Evolutionary conservation across 1,140 invertebrate genomes (phyloP), one percentile per base, ranked within the genome.

Genomic region (Andricus grossulariae): DNA sequence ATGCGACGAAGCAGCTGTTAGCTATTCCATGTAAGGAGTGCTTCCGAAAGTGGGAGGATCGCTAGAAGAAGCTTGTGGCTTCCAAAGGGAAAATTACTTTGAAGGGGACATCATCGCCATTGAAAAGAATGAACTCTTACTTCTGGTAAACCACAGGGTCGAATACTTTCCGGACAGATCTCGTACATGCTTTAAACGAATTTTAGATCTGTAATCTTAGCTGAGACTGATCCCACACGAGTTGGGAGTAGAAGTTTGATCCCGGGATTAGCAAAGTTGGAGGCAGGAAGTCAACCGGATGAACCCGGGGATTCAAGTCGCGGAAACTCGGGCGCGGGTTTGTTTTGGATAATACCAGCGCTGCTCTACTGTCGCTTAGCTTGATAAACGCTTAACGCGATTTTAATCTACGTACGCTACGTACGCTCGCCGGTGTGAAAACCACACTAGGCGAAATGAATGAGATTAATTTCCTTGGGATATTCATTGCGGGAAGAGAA

Each of bases 191-290:
- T 25, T 25, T 2, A 54, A 3, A 54, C 54, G 39, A 39, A 39
- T 39, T 39, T 39, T 39, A 39, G 39, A 39, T 39, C 32, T 32
- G 32, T 2, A 32, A 32, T 55, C 54, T 25, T 60, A 60, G 21
- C 21, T 66, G 60, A 25, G 25, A 45, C 21, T 66, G 57, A 71
- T 60, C 51, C 51, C 16, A 18, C 21, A 12, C 50, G 52, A 52
- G 73, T 73, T 71, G 76, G 57, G 16, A 55, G 19, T 11, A 11
- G 39, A 66, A 66, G 60, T 66, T n/a, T 32, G 39, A 66, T 77
- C 81, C 77, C 78, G 74, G 79, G 84, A 86, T 86, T 86, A 86
- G 79, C 75, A 85, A 85, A 85, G 80, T 86, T 85, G 79, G 78
- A 80, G 82, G 78, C 72, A 79, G 80, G 75, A 80, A 83, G 78